Evolutionary conservation across 1,140 invertebrate genomes (phyloP), one percentile per base, ranked within the genome.

Genomic region (Ips typographus): DNA sequence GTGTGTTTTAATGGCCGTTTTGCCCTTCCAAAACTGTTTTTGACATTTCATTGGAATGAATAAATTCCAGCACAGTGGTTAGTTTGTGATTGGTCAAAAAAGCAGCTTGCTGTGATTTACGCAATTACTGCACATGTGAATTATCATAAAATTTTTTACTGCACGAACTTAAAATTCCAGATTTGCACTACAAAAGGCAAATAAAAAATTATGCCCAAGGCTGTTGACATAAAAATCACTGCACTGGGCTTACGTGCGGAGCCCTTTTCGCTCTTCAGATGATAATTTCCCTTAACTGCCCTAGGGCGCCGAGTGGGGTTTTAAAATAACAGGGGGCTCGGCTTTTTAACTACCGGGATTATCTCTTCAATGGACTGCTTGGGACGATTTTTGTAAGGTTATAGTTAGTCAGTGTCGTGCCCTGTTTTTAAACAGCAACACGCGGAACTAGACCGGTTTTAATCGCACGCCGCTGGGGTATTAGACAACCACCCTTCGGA

Each of bases 61-160:
- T 22, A 22, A 22, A 22, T 22, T 22, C 22, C 22, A 22, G 22
- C 22, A 22, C 22, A 22, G 22, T 22, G 22, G 22, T 22, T 22
- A 22, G 22, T 22, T 0, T 22, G 22, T 22, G 22, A 22, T 22
- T 22, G 22, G 22, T 22, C 79, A 68, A 90, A 87, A 49, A 84
- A 81, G 1, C n/a, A 47, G n/a, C n/a, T 47, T 47, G 4, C 44
- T n/a, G n/a, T 47, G 44, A 4, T 47, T n/a, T 5, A n/a, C 44
- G 4, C 44, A 47, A 4, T 47, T 47, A 4, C 44, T 47, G 4
- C 4, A 47, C 44, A 47, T 5, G n/a, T 47, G 4, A 5, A 4
- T 47, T n/a, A 47, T 5, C 4, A 5, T 47, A 5, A 47, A 47
- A 1, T 47, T n/a, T 47, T n/a, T 47, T 47, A 4, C 44, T 47